Evolutionary conservation across 2,797 vertebrate species (phyloP).

Genomic region (Clarias pachynema): DNA sequence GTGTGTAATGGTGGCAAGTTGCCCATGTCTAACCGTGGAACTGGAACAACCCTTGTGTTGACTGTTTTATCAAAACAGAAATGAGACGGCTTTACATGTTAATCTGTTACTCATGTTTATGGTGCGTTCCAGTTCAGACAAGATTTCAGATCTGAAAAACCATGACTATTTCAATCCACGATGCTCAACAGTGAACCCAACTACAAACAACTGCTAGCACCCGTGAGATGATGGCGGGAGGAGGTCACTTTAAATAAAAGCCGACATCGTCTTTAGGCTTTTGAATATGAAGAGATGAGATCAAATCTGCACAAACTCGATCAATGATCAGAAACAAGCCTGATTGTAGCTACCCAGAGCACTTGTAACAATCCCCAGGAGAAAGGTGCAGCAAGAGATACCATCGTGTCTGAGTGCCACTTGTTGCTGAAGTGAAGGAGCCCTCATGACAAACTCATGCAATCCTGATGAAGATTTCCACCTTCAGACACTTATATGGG

Average conservation of each 20-base stretch:
- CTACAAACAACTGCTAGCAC: slow-evolving; percentile 24
- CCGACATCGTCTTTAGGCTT: slow-evolving; percentile 9
- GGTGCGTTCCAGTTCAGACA: slow-evolving; percentile 48
- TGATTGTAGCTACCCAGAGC: slow-evolving; percentile 23
- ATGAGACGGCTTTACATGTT: neutral
- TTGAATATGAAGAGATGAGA: slow-evolving; percentile 19
- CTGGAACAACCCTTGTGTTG: neutral
- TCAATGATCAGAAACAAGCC: slow-evolving; percentile 5
- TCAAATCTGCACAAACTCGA: neutral
- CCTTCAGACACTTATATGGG: slow-evolving; percentile 40
- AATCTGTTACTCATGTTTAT: slow-evolving; percentile 40
- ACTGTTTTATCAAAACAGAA: neutral
- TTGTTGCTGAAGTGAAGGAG: slow-evolving; percentile 73
- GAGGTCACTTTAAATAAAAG: slow-evolving; percentile 31
- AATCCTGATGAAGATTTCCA: slow-evolving; percentile 52
- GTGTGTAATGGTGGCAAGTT: neutral
- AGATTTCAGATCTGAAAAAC: neutral
- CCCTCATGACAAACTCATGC: slow-evolving; percentile 76
- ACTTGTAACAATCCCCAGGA: slow-evolving; percentile 14
- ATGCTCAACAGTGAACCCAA: neutral
- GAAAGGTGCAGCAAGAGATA: slow-evolving; percentile 63
- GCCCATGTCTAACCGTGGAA: neutral
- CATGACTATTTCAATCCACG: neutral
- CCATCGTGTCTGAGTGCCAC: slow-evolving; percentile 72
- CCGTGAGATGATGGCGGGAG: neutral